These are phyloP conservation scores for Tapirus terrestris DNA, from an alignment of 2,113 vertebrate genomes.

Conservation along the genomic window DNA sequence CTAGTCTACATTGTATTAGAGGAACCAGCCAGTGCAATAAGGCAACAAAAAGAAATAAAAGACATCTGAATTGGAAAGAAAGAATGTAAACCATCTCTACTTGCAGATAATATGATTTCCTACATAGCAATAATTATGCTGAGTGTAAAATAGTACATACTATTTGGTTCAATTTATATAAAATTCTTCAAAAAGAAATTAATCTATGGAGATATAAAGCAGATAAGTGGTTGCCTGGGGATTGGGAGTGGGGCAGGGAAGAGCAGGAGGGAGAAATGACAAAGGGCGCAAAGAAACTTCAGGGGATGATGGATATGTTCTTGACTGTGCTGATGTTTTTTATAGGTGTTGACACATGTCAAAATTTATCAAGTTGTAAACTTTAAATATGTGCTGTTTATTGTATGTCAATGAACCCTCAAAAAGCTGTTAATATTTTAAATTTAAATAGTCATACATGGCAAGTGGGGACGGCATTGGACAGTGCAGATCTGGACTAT, in stretches of 20 bases:
- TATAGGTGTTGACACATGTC: neutral
- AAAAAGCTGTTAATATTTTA: neutral
- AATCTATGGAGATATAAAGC: neutral
- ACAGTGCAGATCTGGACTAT: neutral
- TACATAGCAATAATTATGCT: neutral
- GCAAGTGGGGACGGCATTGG: neutral
- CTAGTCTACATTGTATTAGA: neutral
- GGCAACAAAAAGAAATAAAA: neutral
- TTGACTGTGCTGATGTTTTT: neutral
- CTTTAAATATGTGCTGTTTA: neutral
- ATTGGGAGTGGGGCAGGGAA: too few species aligned
- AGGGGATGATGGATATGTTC: neutral
- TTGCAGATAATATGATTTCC: neutral
- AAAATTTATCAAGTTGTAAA: neutral
- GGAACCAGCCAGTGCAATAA: neutral
- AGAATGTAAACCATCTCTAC: neutral
- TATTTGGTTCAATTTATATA: neutral
- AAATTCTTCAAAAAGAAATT: neutral
- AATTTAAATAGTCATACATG: neutral
- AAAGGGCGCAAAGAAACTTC: neutral
- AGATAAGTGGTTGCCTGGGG: neutral
- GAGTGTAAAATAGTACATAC: neutral
- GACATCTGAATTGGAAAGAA: neutral
- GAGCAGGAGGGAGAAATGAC: neutral
- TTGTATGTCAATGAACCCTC: neutral